These are phyloP conservation scores for Anoplius nigerrimus DNA, from an alignment of 2,888 invertebrate species.

Conservation along the genomic window DNA sequence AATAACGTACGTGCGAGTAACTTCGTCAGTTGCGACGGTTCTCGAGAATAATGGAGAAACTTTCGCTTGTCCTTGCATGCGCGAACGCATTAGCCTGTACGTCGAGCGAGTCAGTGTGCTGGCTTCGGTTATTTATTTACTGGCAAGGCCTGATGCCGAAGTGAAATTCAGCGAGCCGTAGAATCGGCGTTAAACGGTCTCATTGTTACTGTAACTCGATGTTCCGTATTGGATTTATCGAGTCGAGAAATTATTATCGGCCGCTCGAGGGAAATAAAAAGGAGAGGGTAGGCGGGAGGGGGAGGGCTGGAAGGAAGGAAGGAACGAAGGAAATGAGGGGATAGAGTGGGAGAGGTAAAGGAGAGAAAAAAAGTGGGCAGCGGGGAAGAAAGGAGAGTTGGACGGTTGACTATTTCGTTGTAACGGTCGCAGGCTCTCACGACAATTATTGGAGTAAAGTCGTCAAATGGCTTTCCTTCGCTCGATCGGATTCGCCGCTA, in stretches of 20 bases:
- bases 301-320: not conserved
- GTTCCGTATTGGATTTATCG: constrained; percentile 44
- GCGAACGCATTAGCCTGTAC: not conserved
- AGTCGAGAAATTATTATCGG: constrained; percentile 47
- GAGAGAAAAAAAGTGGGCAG: constrained; percentile 6
- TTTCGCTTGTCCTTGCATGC: constrained; percentile 28
- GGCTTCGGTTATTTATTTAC: not conserved
- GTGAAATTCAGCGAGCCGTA: constrained; percentile 1
- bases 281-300: not conserved
- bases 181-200: constrained; percentile 25
- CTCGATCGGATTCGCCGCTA: constrained; percentile 47
- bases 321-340: not conserved
- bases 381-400: constrained; percentile 10
- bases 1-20: constrained; percentile 41
- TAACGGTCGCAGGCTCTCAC: constrained; percentile 49
- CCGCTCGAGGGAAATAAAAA: constrained; percentile 12
- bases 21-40: constrained; percentile 39
- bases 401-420: constrained; percentile 41
- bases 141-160: not conserved
- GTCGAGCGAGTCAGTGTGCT: not conserved
- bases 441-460: constrained; percentile 63
- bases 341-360: constrained; percentile 14
- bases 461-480: constrained; percentile 59
- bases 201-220: constrained; percentile 26
- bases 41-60: constrained; percentile 40